phyloP scores from a whole-genome alignment of 2,113 vertebrate genomes.

The Panthera uncia region DNA sequence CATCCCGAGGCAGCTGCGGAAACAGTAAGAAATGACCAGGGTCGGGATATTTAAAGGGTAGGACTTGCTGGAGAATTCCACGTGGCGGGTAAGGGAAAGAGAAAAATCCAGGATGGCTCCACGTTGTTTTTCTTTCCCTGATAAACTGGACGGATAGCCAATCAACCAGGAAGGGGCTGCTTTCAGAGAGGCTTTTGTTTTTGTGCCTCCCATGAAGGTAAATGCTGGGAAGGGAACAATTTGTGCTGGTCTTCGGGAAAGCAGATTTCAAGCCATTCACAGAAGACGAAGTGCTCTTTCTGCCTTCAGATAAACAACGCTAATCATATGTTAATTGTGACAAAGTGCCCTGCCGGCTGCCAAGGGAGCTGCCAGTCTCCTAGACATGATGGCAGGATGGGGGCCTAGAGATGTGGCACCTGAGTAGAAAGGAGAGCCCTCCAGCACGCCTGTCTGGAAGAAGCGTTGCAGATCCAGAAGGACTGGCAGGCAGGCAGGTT shows the following conservation, averaged over 20 bases:
- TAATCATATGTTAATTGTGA: not conserved
- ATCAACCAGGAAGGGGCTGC: not conserved
- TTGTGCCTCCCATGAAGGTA: not conserved
- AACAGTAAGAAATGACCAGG: not conserved
- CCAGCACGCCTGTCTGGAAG: not conserved
- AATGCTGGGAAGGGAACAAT: not conserved
- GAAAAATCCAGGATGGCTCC: not conserved
- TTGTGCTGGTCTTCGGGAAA: not conserved
- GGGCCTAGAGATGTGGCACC: not conserved
- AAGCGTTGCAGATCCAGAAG: not conserved
- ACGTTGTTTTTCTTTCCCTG: not conserved
- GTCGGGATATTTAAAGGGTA: not conserved
- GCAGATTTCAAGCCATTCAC: not conserved
- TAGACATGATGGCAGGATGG: fast-evolving
- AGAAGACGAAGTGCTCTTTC: not conserved
- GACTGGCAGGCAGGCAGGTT: not conserved
- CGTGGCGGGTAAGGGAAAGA: not conserved
- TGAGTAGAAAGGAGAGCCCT: not conserved
- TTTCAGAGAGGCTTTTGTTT: not conserved
- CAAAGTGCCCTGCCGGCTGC: not conserved
- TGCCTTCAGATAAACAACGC: not conserved
- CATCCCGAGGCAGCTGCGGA: not conserved
- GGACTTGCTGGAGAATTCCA: not conserved
- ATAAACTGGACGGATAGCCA: not conserved
- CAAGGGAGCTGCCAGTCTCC: not conserved